Evolutionary conservation across 2,113 vertebrate species (phyloP), one percentile per base, ranked within the genome.

Genomic region (Chaenogobius annularis): DNA sequence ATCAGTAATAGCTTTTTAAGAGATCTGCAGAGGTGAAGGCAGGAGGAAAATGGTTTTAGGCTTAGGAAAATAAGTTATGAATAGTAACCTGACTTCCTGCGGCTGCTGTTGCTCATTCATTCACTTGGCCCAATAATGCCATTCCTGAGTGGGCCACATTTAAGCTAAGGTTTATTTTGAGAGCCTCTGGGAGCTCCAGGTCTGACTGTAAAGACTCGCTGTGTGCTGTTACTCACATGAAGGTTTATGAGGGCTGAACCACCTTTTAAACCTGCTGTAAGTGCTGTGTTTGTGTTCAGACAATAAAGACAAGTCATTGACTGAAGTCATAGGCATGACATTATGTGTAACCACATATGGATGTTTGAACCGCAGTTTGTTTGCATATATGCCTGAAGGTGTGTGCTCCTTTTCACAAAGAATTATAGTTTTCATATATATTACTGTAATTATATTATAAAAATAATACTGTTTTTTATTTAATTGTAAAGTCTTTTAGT

Each of bases 81-180:
- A 90, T 89, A 90, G 88, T 79, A 86, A 87, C 80, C 74, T 89
- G 87, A 90, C 90, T 89, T 91, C 88, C 87, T 92, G 90, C 88
- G 86, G 87, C 87, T 87, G 89, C 81, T 86, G 81, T 88, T 87
- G 83, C 86, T 88, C 87, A 87, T 89, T 88, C 87, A 87, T 89
- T 85, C 80, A 71, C 81, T 86, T 88, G 86, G 83, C 89, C 86
- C 85, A 81, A 80, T 87, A 83, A 86, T 87, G 81, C 80, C 84
- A 88, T 89, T 87, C 88, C 88, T 87, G 77, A 73, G 83, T 87
- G 78, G 85, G 88, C 84, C 90, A 88, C 88, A 85, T 88, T 89
- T 86, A 87, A 90, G 85, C 80, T 84, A 86, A 89, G 81, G 81
- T 89, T 90, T 91, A 84, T 88, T 90, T 90, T 82, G 79, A 84